Percentiles rank a stretch among this genome's conserved stretches.
These are phyloP conservation scores for Pristionchus mayeri DNA, from an alignment of 2,888 invertebrate species.

Conservation along the genomic window DNA sequence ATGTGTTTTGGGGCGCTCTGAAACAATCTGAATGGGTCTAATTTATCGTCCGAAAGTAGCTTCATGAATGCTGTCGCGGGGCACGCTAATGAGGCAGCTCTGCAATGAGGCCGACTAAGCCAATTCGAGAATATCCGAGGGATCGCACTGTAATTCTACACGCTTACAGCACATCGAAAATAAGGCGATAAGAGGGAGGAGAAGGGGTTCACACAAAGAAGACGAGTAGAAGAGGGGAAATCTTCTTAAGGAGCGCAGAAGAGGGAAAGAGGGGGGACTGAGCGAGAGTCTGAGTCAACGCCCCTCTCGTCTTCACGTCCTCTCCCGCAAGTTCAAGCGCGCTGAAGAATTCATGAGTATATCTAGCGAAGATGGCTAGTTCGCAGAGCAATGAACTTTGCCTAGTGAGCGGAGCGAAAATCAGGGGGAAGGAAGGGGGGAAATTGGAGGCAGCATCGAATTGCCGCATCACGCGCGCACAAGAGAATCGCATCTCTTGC, in stretches of 20 bases:
- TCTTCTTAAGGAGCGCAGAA: conserved; percentile 15
- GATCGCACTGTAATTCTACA: not conserved
- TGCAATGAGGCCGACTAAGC: not conserved
- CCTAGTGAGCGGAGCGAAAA: not conserved
- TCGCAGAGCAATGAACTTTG: not conserved
- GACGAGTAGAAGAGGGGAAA: conserved; percentile 3
- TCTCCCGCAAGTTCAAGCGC: not conserved
- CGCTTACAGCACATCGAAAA: not conserved
- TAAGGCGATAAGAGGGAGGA: conserved; percentile 21
- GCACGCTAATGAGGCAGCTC: not conserved
- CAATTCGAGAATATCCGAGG: not conserved
- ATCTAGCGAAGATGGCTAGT: not conserved
- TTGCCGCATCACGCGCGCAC: not conserved
- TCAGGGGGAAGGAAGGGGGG: too few relatives aligned
- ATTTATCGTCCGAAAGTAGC: conserved; percentile 5
- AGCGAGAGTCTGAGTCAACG: conserved; percentile 24
- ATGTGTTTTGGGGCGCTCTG: not conserved
- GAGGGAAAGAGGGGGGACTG: not conserved
- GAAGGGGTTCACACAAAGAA: conserved; percentile 37
- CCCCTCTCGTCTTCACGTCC: not conserved
- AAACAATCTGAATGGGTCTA: conserved; percentile 20
- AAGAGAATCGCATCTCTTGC: conserved; percentile 20
- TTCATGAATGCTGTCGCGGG: conserved; percentile 11
- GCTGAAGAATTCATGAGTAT: conserved; percentile 26
- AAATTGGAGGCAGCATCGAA: too few relatives aligned